Percentiles rank a stretch among this genome's conserved stretches.
Conservation (phyloP, 2,888 invertebrate genomes). For the Andrena praecox region DNA sequence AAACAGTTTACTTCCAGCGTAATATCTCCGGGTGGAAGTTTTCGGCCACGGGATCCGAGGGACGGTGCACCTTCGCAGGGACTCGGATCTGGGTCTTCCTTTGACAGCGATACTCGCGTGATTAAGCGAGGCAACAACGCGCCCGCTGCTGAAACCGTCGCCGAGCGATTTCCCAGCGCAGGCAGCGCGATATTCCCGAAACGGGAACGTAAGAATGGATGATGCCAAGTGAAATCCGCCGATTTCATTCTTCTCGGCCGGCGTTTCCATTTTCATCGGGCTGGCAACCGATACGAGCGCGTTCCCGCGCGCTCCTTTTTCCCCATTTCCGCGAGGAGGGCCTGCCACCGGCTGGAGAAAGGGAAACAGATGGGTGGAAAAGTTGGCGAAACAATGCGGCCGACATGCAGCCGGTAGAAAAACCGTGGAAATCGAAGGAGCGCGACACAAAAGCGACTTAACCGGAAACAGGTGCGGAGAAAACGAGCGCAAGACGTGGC, state of each 20-base stretch:
- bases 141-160: too few relatives aligned
- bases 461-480: constrained; percentile 31
- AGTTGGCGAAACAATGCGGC: constrained; percentile 20
- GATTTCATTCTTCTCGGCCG: constrained; percentile 25
- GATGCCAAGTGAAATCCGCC: not conserved
- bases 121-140: too few relatives aligned
- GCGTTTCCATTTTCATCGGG: constrained; percentile 25
- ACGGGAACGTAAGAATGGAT: not conserved
- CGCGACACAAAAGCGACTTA: constrained; percentile 26
- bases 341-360: not conserved
- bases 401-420: constrained; percentile 16
- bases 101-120: too few relatives aligned
- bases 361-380: not conserved
- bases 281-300: not conserved
- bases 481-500: constrained; percentile 18
- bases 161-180: not conserved
- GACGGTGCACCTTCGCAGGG: too few relatives aligned
- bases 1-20: too few relatives aligned
- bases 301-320: not conserved
- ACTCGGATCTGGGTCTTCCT: too few relatives aligned
- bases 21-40: too few relatives aligned
- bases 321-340: constrained; percentile 8
- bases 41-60: too few relatives aligned
- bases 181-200: not conserved
- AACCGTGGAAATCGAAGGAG: constrained; percentile 37